Conservation (phyloP, 2,888 invertebrate species). For the Melinopterus prodromus region DNA sequence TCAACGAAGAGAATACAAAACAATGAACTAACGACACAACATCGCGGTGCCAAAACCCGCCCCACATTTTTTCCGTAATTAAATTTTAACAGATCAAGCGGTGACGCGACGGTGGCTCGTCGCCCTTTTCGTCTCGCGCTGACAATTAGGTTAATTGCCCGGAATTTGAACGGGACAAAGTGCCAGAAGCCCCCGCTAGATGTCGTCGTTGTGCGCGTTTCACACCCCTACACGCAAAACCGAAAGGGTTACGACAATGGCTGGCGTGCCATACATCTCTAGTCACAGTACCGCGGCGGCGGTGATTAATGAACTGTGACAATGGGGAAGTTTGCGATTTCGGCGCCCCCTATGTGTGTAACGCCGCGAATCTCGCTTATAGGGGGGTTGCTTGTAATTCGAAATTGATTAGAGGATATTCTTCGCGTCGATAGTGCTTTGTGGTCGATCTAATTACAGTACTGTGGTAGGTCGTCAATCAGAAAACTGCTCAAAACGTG, state of each 20-base stretch:
- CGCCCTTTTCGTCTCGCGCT: not conserved
- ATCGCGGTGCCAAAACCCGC: not conserved
- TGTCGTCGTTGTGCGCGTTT: not conserved
- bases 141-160: not conserved
- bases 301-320: conserved; percentile 4
- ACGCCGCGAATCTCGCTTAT: not conserved
- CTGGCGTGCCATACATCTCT: not conserved
- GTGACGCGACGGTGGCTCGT: not conserved
- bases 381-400: not conserved
- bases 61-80: not conserved
- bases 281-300: not conserved
- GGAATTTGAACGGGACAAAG: not conserved
- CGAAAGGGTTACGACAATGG: not conserved
- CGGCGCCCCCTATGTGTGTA: not conserved
- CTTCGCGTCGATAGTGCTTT: not conserved
- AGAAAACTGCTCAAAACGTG: not conserved
- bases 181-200: not conserved
- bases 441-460: not conserved
- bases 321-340: not conserved
- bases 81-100: not conserved
- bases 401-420: not conserved
- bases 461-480: not conserved
- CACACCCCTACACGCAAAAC: not conserved
- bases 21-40: not conserved
- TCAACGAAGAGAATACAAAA: not conserved